A percentile compares a stretch with the other conserved stretches of the same genome.
Conservation (phyloP, 2,888 invertebrate species). For the Tachina grossa region DNA sequence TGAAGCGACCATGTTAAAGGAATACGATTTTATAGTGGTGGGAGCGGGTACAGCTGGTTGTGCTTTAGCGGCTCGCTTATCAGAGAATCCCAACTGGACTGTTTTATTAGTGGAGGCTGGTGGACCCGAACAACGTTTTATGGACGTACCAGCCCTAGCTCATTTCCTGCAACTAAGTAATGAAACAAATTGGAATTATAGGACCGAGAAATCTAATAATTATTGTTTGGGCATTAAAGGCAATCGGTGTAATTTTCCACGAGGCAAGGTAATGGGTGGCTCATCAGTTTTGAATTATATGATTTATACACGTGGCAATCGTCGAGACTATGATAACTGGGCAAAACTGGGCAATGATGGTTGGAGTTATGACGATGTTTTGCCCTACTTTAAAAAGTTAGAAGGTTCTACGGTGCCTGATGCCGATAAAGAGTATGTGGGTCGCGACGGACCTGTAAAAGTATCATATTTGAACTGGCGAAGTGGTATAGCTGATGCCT, state of each 20-base stretch:
- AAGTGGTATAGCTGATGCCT: conserved; percentile 85
- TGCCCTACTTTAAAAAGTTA: conserved; percentile 90
- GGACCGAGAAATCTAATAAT: conserved; percentile 88
- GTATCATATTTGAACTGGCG: conserved; percentile 84
- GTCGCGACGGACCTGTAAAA: conserved; percentile 84
- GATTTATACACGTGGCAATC: conserved; percentile 89
- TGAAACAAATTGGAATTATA: conserved; percentile 91
- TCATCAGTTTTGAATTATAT: conserved; percentile 91
- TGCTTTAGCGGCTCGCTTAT: conserved; percentile 88
- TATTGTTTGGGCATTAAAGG: conserved; percentile 89
- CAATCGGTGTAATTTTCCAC: conserved; percentile 89
- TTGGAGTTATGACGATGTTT: conserved; percentile 88
- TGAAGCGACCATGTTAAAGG: conserved; percentile 74
- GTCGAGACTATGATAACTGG: conserved; percentile 90
- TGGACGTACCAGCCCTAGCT: conserved; percentile 89
- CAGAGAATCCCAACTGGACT: conserved; percentile 87
- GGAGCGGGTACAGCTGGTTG: conserved; percentile 93
- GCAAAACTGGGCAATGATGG: conserved; percentile 87
- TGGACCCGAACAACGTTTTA: conserved; percentile 85
- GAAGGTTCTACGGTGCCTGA: conserved; percentile 87
- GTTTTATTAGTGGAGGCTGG: conserved; percentile 89
- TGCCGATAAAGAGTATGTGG: conserved; percentile 83
- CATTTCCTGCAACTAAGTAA: conserved; percentile 86
- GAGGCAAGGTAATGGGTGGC: conserved; percentile 93
- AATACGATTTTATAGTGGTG: conserved; percentile 90